Conservation (phyloP, 1,140 invertebrate species). For the Dendrolimus punctatus region DNA sequence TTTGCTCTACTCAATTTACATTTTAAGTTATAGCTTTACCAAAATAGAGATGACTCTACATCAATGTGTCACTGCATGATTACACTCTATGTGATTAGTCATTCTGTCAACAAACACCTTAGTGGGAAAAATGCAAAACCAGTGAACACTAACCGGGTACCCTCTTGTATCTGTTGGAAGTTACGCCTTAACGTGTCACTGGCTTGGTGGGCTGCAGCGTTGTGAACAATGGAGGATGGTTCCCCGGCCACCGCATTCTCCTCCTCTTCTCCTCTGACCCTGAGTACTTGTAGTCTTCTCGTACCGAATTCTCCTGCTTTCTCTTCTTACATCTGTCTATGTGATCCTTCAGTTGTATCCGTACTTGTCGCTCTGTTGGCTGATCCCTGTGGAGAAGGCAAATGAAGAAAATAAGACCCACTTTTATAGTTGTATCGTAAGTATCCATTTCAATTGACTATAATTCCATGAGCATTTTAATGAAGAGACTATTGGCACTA, state of each 20-base stretch:
- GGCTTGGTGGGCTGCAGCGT: conserved; percentile 80
- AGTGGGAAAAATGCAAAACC: no score
- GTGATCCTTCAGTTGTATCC: conserved; percentile 99
- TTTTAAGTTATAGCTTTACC: no score
- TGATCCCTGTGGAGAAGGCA: conserved; percentile 79
- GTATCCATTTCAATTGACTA: no score
- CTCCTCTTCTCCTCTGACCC: conserved; percentile 93
- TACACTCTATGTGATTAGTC: no score
- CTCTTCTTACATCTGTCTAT: conserved; percentile 97
- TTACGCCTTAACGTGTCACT: conserved; percentile 94
- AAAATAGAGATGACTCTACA: no score
- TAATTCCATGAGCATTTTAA: no score
- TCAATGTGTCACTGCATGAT: no score
- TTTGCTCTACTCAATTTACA: no score
- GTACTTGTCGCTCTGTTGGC: conserved; percentile 96
- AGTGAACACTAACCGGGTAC: conserved; percentile 71
- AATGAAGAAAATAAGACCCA: no score
- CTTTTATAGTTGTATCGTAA: no score
- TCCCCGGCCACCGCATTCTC: conserved; percentile 88
- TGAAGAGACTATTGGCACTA: no score
- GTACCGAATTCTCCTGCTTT: conserved; percentile 88
- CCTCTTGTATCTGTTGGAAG: conserved; percentile 98
- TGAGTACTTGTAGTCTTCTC: conserved; percentile 87
- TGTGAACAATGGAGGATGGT: conserved; percentile 89
- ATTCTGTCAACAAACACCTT: no score